These are phyloP conservation scores for Cephalophus harveyi DNA, from an alignment of 2,113 vertebrate species.

Conservation along the genomic window DNA sequence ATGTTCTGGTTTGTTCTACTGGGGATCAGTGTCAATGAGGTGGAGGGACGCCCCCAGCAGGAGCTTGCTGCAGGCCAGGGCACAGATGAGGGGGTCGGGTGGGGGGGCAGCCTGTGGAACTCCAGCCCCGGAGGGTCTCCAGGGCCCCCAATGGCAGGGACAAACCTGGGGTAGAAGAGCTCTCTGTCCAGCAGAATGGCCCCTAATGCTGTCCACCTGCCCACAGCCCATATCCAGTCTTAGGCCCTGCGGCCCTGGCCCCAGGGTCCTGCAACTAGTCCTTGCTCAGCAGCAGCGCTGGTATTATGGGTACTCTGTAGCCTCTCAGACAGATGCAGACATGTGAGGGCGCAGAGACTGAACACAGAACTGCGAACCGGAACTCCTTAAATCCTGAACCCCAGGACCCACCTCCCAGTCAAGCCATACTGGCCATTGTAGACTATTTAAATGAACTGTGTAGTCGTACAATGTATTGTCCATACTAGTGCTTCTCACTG, in stretches of 20 bases:
- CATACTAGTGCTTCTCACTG: background rate
- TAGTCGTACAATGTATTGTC: background rate
- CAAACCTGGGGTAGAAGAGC: background rate
- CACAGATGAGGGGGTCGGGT: too few relatives aligned
- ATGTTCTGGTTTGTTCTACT: background rate
- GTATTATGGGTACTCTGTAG: background rate
- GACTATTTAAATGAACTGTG: background rate
- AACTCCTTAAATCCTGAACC: background rate
- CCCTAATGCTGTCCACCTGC: background rate
- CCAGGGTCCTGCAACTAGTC: background rate
- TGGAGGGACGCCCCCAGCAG: background rate
- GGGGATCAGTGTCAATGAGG: background rate
- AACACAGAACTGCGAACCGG: background rate
- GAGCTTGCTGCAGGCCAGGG: background rate
- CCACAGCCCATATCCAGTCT: background rate
- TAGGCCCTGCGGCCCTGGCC: background rate
- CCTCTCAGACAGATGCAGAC: background rate
- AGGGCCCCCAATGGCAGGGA: background rate
- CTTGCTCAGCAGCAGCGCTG: background rate
- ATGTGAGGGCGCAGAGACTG: background rate
- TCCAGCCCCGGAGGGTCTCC: background rate
- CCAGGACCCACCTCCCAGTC: background rate
- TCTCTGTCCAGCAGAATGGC: background rate
- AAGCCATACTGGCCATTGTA: background rate
- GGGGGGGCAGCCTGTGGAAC: background rate